Conservation (phyloP, 2,888 invertebrate species). For the Acleris cristana region DNA sequence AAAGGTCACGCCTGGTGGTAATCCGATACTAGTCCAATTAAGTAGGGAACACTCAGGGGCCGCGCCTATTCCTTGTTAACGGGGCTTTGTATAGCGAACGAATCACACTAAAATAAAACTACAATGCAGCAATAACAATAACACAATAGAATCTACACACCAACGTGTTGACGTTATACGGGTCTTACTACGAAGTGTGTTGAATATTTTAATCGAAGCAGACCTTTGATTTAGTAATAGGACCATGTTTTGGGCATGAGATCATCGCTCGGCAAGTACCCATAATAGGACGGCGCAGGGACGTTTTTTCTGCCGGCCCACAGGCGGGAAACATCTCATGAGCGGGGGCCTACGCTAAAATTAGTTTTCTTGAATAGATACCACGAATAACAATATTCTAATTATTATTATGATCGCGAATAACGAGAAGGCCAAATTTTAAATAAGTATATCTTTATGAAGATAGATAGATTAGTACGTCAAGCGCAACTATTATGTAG, state of each 20-base stretch:
- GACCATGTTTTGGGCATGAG: slow-evolving; percentile 53
- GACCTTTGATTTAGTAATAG: slow-evolving; percentile 34
- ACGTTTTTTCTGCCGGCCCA: slow-evolving; percentile 52
- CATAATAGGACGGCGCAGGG: slow-evolving; percentile 51
- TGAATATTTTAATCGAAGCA: slow-evolving; percentile 8
- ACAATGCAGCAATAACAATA: neutral
- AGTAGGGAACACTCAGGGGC: slow-evolving; percentile 47
- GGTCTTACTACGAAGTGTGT: neutral
- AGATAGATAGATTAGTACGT: slow-evolving; percentile 1
- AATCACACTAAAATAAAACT: slow-evolving; percentile 7
- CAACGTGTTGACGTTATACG: neutral
- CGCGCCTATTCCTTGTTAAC: slow-evolving; percentile 43
- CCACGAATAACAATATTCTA: no score
- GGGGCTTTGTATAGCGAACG: slow-evolving; percentile 21
- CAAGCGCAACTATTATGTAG: slow-evolving; percentile 4
- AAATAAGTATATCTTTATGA: neutral
- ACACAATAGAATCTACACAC: no score
- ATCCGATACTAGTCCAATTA: slow-evolving; percentile 63
- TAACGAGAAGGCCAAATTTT: neutral
- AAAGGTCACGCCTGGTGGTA: slow-evolving; percentile 65
- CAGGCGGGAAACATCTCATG: slow-evolving; percentile 30
- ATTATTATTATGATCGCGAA: no score
- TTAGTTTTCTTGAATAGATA: slow-evolving; percentile 17
- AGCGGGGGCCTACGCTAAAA: slow-evolving; percentile 6
- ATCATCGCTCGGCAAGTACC: slow-evolving; percentile 54